Evolutionary conservation across 2,888 invertebrate species (phyloP), one percentile per base, ranked within the genome.

Genomic region (Nemoura dubitans): DNA sequence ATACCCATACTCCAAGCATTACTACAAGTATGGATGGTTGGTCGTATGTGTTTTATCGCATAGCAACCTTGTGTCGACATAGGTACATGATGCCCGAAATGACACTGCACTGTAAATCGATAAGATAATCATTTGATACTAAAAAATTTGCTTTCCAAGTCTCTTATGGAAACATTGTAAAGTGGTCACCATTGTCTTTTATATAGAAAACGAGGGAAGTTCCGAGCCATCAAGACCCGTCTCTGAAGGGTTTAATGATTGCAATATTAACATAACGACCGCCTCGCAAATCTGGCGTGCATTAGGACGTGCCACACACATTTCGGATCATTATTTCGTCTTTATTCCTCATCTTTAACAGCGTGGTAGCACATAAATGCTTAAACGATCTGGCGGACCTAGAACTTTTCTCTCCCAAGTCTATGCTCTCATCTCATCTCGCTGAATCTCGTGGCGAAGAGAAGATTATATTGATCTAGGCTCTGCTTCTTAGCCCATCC

Each of bases 381-480:
- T 59, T 59, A 21, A 59, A 59, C 59, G 59, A 59, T 59, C 59
- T 21, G 5, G 36, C 36, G 36, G 36, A 10, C 21, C 59, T 1
- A 59, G 16, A 59, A 59, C 59, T 59, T 59, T 59, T 59, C 59
- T 59, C 59, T 59, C 59, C 14, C 59, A 21, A 59, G 59, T 59
- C 59, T 59, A 59, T 59, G 59, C 59, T 59, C 59, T 59, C 59
- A 59, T 59, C 59, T 59, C 59, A 59, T 59, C 59, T 59, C 21
- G 59, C 14, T 14, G 59, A 59, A 59, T 59, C 59, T 59, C 59
- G 14, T 21, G 21, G 59, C 59, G 59, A 59, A 59, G 59, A 14
- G 59, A 59, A 59, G 59, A 59, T 59, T 59, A 59, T 59, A 59
- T 59, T 59, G 59, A 59, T 59, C 59, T 59, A 59, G 59, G 14